A percentile compares a stretch with the other conserved stretches of the same genome.
Conservation (phyloP, 2,888 invertebrate species). For the Gari tellinella region DNA sequence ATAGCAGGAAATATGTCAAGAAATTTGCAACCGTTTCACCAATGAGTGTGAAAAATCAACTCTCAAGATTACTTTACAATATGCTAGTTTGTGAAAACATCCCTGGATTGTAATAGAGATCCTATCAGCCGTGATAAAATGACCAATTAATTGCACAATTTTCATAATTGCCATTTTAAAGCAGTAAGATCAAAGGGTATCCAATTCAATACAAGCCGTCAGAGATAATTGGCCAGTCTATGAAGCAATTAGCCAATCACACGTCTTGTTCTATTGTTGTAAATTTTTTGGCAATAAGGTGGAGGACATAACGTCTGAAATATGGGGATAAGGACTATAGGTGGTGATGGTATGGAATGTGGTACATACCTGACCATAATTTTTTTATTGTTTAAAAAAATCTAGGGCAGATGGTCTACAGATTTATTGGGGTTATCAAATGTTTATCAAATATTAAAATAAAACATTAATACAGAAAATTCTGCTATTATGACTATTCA, state of each 20-base stretch:
- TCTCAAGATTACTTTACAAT: constrained; percentile 29
- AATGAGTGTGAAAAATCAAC: constrained; percentile 26
- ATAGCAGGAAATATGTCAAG: constrained; percentile 18
- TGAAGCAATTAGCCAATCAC: constrained; percentile 32
- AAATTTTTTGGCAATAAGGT: neutral
- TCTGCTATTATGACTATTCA: no score
- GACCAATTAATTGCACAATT: constrained; percentile 10
- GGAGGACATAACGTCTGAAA: neutral
- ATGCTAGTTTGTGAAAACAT: constrained; percentile 36
- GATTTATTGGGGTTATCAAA: no score
- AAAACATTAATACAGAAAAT: no score
- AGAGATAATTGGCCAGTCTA: constrained; percentile 23
- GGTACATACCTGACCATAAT: no score
- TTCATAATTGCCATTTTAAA: neutral
- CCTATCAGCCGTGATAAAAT: constrained; percentile 31
- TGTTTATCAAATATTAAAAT: no score
- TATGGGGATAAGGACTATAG: no score
- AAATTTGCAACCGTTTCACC: constrained; percentile 3
- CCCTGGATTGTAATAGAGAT: constrained; percentile 21
- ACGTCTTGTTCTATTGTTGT: constrained; percentile 10
- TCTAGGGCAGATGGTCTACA: no score
- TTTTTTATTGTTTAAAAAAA: no score
- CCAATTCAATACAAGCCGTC: constrained; percentile 3
- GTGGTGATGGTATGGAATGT: no score
- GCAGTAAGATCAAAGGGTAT: constrained; percentile 33